A percentile compares a stretch with the other conserved stretches of the same genome.
phyloP scores from a whole-genome alignment of 2,888 invertebrate species.

The Sycophila texana region DNA sequence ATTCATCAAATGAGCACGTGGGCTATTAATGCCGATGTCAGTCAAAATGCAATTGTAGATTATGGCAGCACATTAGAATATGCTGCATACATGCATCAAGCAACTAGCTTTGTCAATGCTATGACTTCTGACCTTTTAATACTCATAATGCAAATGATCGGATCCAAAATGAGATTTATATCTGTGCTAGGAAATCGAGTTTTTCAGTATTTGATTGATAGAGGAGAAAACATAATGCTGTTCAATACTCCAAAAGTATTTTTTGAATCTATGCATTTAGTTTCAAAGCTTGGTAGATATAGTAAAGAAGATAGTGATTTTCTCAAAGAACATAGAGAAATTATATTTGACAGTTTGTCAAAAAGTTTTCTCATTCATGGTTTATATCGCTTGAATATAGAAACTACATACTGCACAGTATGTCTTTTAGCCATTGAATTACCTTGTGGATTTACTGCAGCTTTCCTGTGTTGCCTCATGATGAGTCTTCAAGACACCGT shows the following conservation, averaged over 20 bases:
- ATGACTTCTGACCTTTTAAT: slow-evolving; percentile 77
- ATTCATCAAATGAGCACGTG: slow-evolving; percentile 78
- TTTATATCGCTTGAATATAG: slow-evolving; percentile 76
- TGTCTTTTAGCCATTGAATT: slow-evolving; percentile 79
- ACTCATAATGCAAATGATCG: slow-evolving; percentile 76
- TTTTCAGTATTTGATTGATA: slow-evolving; percentile 78
- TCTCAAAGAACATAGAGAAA: slow-evolving; percentile 76
- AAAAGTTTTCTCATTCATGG: slow-evolving; percentile 77
- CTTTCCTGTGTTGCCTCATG: slow-evolving; percentile 78
- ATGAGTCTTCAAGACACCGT: slow-evolving; percentile 81
- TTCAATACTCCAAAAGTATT: slow-evolving; percentile 78
- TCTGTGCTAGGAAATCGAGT: slow-evolving; percentile 79
- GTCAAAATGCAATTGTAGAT: slow-evolving; percentile 76
- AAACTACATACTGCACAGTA: slow-evolving; percentile 78
- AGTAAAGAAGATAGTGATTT: slow-evolving; percentile 77
- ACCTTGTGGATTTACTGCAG: slow-evolving; percentile 81
- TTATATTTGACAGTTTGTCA: slow-evolving; percentile 76
- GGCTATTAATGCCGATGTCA: slow-evolving; percentile 74
- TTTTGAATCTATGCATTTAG: slow-evolving; percentile 74
- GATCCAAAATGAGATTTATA: slow-evolving; percentile 75
- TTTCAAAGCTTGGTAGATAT: slow-evolving; percentile 74
- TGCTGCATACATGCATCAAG: slow-evolving; percentile 76
- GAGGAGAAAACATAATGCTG: slow-evolving; percentile 76
- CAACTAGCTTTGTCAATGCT: slow-evolving; percentile 74
- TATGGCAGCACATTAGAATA: slow-evolving; percentile 78